These are phyloP conservation scores for Bubo blakistoni DNA, from an alignment of 2,113 vertebrate genomes.

Conservation along the genomic window DNA sequence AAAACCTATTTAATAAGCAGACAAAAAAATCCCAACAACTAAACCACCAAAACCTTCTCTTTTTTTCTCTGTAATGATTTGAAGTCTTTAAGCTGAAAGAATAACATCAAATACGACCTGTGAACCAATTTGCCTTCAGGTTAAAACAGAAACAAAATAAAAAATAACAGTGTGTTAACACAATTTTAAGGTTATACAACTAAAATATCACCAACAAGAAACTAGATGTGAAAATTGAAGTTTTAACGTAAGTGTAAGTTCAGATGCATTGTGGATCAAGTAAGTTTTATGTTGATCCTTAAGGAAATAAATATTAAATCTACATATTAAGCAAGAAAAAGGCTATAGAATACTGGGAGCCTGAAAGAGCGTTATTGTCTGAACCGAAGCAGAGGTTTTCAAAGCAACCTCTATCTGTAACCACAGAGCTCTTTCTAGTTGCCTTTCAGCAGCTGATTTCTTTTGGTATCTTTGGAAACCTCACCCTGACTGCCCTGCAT, in stretches of 20 bases:
- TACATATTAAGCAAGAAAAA: not conserved
- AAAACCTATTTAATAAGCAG: not conserved
- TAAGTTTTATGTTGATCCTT: not conserved
- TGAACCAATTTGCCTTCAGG: not conserved
- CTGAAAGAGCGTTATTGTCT: not conserved
- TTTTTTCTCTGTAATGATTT: not conserved
- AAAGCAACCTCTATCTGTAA: not conserved
- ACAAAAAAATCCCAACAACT: not conserved
- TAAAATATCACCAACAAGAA: not conserved
- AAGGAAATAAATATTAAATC: not conserved
- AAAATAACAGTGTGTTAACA: not conserved
- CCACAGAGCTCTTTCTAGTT: not conserved
- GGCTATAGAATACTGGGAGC: not conserved
- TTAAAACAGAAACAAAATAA: not conserved
- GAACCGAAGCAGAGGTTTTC: not conserved
- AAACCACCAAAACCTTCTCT: not conserved
- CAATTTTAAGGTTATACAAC: not conserved
- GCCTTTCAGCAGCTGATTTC: not conserved
- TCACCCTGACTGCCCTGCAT: not conserved
- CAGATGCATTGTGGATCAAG: not conserved
- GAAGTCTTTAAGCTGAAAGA: constrained; percentile 17
- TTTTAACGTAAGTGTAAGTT: not conserved
- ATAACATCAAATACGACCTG: not conserved
- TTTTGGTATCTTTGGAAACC: not conserved
- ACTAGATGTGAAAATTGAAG: not conserved